Evolutionary conservation across 2,113 vertebrate genomes (phyloP), one percentile per base, ranked within the genome.

Genomic region (Mustela nigripes): DNA sequence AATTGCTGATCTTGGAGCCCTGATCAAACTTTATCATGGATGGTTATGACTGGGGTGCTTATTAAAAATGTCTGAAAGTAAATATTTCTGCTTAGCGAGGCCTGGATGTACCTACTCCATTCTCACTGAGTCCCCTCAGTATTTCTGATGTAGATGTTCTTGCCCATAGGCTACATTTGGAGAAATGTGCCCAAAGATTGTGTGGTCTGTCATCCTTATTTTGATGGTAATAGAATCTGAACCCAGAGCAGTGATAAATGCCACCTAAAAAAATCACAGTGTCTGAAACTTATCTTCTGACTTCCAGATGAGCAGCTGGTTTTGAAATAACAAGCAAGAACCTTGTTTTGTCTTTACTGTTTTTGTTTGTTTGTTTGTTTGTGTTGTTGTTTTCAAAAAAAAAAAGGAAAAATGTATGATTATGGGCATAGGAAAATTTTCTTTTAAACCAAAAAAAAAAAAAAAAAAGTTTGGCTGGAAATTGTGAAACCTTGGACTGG

Each of bases 181-280:
- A 89, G 71, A 93, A 71, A 33, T n/a, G 2, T 14, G 7, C 26
- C 11, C 14, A 33, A 83, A 22, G 18, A 63, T 36, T 48, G 24
- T 58, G 1, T 53, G 50, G 6, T 28, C 16, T 78, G 3, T 19
- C n/a, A 83, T 18, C 2, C 3, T 82, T 53, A n/a, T 81, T 89
- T 94, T 86, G 36, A 78, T 50, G 12, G 21, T 73, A 60, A 92
- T 96, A 31, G 42, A 96, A 79, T 94, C 7, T n/a, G 50, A 89
- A 65, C 11, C 24, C 16, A 58, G 28, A 87, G 2, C 24, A 42
- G 62, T 67, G 39, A 92, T 22, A 58, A 85, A 94, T 81, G 28
- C 19, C 42, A 82, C 39, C 14, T n/a, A 81, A 91, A 97, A 50
- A 65, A 42, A 84, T 28, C 42, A 36, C 1, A 65, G n/a, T 42